Evolutionary conservation across 2,797 vertebrate species (phyloP), one percentile per base, ranked within the genome.

Genomic region (Champsocephalus esox): DNA sequence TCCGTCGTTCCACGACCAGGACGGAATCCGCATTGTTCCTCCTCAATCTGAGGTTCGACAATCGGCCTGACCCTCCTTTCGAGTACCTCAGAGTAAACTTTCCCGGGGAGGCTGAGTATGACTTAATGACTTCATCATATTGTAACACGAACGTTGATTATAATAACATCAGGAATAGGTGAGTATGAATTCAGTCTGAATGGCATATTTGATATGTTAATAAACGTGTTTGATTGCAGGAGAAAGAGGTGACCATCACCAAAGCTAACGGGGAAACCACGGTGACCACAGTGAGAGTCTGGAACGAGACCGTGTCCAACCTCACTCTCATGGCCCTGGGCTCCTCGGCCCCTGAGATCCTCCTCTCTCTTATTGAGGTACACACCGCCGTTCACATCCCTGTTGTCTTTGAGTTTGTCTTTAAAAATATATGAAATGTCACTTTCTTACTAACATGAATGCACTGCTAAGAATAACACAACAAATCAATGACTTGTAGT

Each of bases 251-350:
- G 87, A 99, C 97, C 1, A 93, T 99, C 83, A 99, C 97, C 63
- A 95, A 96, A 44, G 94, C 97, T 58, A 97, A 97, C 0, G 98
- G 98, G 0, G 98, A 98, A 84, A 97, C 95, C 11, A 96, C 95
- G 1, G 94, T 98, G 16, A 95, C 94, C 5, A 98, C 92, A 0
- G 94, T 95, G n/a, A 92, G 94, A n/a, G 80, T 95, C 79, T 99
- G 98, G 98, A 99, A 99, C 0, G 98, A 99, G 93, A 99, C 98
- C 0, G 98, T 99, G 4, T 99, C 98, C 89, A 99, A 99, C 92
- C 95, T 99, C 51, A 99, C 97, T 0, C 90, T 99, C 50, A 99
- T 99, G 98, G 98, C 97, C 0, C 62, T 99, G 86, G 98, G 98
- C 13, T 99, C 98, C 1, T 99, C 98, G 0, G 98, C 98, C 0